Base-by-base conservation (phyloP, 2,113 vertebrate genomes). In the Pipa parva region DNA sequence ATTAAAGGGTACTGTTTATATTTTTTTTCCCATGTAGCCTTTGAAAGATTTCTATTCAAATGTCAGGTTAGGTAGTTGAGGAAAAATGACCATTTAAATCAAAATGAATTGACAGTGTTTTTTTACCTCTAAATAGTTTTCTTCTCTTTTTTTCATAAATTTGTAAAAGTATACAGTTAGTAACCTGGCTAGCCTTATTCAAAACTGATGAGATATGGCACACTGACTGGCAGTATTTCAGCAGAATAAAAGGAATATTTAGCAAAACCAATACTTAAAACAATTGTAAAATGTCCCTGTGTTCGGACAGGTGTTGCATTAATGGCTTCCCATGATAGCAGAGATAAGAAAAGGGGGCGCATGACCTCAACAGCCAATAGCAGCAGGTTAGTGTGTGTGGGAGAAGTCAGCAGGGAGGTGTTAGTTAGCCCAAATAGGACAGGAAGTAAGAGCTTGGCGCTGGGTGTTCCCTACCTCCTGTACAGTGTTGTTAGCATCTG, bases 101-200 rank as follows among this genome's bases (percentile, higher is more conserved):
- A 49, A 58, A 66, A 55, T 48, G 28, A 49, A 59, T 56, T 37
- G 55, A 36, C 22, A 10, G 10, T 9, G 4, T 12, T 22, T 49
- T 22, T 22, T 42, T 11, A 15, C 24, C 52, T 58, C 58, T 67
- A 59, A 67, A 50, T 59, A 27, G 25, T 48, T 67, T 67, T 63
- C 37, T 36, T 39, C 39, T 28, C 22, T 67, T 63, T 51, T 36
- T 39, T 54, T 28, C 22, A 54, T 27, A 22, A 63, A 63, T 54
- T 54, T 39, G 4, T 59, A 45, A 59, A 48, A 15, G 36, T 49
- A 26, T 36, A 29, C 64, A 67, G 33, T 67, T 50, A 50, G 55
- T 48, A 31, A 33, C 63, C 28, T 51, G 45, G 51, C 51, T 65
- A 25, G 51, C 56, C 20, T 42, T 56, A 56, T 55, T 29, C 55